Evolutionary conservation across 2,113 vertebrate species (phyloP).

Genomic region (Oncorhynchus nerka): DNA sequence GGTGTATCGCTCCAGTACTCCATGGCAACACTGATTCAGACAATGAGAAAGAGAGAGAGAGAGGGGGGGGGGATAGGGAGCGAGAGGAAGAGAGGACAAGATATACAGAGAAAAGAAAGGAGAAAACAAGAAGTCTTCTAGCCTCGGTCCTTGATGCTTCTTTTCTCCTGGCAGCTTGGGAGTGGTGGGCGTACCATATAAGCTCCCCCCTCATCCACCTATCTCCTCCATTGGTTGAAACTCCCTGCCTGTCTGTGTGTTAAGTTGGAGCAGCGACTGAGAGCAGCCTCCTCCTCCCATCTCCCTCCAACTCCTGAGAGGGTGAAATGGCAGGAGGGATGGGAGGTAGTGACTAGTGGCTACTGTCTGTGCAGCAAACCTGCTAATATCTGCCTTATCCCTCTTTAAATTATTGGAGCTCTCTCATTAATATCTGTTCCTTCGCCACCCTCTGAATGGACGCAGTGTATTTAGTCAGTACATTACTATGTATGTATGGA

Average conservation of each 20-base stretch:
- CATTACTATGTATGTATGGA: not conserved
- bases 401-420: no score
- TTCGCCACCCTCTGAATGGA: no score
- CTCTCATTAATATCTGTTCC: no score
- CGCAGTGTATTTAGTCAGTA: no score
- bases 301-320: no score
- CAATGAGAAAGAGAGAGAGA: not conserved
- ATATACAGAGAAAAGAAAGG: no score
- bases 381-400: no score
- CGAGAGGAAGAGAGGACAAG: no score
- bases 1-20: not conserved
- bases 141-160: not conserved
- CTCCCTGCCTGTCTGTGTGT: not conserved
- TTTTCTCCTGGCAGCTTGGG: constrained; percentile 24
- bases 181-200: constrained; percentile 43
- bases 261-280: not conserved
- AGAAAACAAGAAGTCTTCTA: not conserved
- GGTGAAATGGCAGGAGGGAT: no score
- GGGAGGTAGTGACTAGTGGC: no score
- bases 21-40: not conserved
- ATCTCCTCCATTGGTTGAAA: constrained; percentile 50
- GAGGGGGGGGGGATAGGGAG: no score
- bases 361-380: no score
- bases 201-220: constrained; percentile 59
- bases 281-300: not conserved